Base-by-base conservation (phyloP, 1,140 invertebrate genomes). In the Limonius californicus region DNA sequence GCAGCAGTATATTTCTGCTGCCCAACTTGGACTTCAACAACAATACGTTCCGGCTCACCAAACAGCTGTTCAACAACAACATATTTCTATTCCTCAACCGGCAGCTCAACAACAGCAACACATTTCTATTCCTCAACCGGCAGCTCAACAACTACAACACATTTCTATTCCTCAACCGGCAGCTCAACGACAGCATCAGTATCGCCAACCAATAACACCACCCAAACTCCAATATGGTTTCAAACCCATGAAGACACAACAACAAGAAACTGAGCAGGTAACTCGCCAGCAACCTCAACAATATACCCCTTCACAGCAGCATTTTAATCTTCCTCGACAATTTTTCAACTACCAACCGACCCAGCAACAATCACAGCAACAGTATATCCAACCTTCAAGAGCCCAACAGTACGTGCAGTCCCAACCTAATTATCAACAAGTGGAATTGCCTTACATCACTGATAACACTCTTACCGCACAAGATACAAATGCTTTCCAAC, bases 391-490 rank as follows among this genome's bases (percentile, higher is more conserved):
- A 3, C 35, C 60, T 7, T 35, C 39, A 21, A 20, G 21, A 19
- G 47, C 47, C 7, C 54, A 57, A 21, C 56, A 42, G 9, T 35
- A 57, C n/a, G 35, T 14, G 2, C 35, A 39, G n/a, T 39, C 35
- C n/a, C 8, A 39, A 12, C n/a, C 35, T 11, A 15, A 59, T 6
- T 57, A 58, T 30, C 45, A 56, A 39, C 71, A 68, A 35, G 65
- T 68, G 20, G 68, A 70, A 27, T 35, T 71, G 8, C 69, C 68
- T 35, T 71, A 68, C 27, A 39, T 71, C 16, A 57, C 63, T 27
- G 71, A 72, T 32, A 72, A 72, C 57, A 59, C 43, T n/a, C 35
- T 72, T 0, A 47, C 11, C 3, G 64, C 66, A 55, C 39, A 7
- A 15, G n/a, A 11, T 21, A 42, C 39, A n/a, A 47, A 35, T 0